Evolutionary conservation across 2,113 vertebrate genomes (phyloP).

Genomic region (Osmerus eperlanus): DNA sequence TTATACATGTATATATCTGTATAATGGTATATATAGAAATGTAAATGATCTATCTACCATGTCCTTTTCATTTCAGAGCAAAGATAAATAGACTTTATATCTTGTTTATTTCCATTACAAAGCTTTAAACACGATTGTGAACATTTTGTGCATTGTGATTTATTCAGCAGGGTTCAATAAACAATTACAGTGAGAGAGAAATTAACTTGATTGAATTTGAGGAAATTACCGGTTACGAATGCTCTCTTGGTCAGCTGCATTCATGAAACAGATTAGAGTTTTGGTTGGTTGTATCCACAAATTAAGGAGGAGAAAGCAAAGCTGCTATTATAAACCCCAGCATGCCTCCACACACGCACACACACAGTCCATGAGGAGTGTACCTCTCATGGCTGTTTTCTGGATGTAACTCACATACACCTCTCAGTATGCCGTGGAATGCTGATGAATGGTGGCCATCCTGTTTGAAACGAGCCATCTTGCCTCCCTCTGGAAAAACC

Average conservation of each 20-base stretch:
- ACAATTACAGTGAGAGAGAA: slow-evolving; percentile 56
- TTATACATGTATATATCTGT: slow-evolving; percentile 18
- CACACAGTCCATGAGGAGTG: slow-evolving; percentile 1
- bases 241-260: slow-evolving; percentile 44
- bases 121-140: neutral
- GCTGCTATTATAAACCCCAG: slow-evolving; percentile 5
- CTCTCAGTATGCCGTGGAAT: slow-evolving; percentile 25
- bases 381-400: slow-evolving; percentile 41
- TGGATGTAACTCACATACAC: slow-evolving; percentile 37
- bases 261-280: slow-evolving; percentile 59
- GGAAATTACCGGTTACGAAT: slow-evolving; percentile 51
- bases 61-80: neutral
- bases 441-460: slow-evolving; percentile 26
- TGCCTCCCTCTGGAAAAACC: slow-evolving; percentile 18
- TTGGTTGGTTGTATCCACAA: slow-evolving; percentile 45
- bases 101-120: neutral
- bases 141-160: neutral
- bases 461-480: neutral
- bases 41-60: neutral
- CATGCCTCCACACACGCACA: slow-evolving; percentile 21
- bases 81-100: slow-evolving; percentile 34
- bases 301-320: slow-evolving; percentile 23
- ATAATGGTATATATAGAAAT: neutral
- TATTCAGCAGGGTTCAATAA: slow-evolving; percentile 36
- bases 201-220: slow-evolving; percentile 57